Evolutionary conservation across 2,888 invertebrate species (phyloP), one percentile per base, ranked within the genome.

Genomic region (Carterocephalus palaemon): DNA sequence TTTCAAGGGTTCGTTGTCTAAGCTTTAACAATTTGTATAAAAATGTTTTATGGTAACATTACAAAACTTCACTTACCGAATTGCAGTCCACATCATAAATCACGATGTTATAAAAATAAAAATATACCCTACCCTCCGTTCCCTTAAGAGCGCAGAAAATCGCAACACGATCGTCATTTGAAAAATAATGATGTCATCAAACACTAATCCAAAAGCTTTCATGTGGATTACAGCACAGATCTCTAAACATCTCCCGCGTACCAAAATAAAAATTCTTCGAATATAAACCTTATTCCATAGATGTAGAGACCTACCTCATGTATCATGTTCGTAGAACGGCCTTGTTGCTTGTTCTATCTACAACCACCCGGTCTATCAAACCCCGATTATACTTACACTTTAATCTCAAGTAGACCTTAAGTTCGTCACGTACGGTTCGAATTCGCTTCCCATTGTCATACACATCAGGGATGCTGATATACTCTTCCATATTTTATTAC

Each of bases 101-200:
- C 82, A 78, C 69, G 49, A 60, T 57, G 52, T 56, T 59, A 54
- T 64, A 57, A 54, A 53, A 56, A 66, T 64, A 65, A 61, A 58
- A 53, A 59, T 41, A 57, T 61, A 62, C 61, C 61, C 55, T 59
- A 59, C 69, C 66, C 62, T 29, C 52, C 51, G 53, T 67, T 72
- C 75, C 74, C 59, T 37, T 52, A 60, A 64, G 72, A 64, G 72
- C 64, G 56, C 57, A 68, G 67, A 73, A 71, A 79, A 81, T 80
- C 72, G 82, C 77, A 70, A 84, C 80, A 72, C 75, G 79, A 84
- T 79, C 70, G 76, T 79, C 79, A 79, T 85, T 79, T 71, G 74
- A 68, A 74, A 80, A 84, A 84, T 86, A 86, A 86, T 86, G 86
- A 86, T 73, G 82, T 85, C 86, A 86, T 85, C 85, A 86, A 85